Evolutionary conservation across 2,797 vertebrate species (phyloP).

Genomic region (Macropodus opercularis): DNA sequence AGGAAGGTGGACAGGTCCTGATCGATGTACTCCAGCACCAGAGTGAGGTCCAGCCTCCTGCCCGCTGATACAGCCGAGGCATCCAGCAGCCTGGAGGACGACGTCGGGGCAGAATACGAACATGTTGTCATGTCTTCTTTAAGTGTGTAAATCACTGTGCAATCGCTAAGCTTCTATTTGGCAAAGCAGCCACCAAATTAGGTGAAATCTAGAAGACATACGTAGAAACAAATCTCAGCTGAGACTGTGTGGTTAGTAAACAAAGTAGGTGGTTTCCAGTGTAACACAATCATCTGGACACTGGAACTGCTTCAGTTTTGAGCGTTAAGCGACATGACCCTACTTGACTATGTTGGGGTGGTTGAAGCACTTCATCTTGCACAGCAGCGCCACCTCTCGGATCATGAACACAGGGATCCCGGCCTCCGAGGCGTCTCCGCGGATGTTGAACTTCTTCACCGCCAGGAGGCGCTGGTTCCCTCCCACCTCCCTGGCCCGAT

Average conservation of each 20-base stretch:
- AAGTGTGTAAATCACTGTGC: no score
- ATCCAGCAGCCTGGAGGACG: constrained; percentile 76
- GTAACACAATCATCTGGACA: no score
- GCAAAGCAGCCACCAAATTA: no score
- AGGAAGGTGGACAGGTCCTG: constrained; percentile 82
- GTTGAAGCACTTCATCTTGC: constrained; percentile 75
- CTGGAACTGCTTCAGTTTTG: no score
- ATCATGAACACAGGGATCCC: constrained; percentile 82
- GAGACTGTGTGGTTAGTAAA: no score
- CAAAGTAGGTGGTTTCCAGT: no score
- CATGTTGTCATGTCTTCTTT: no score
- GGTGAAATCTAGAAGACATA: no score
- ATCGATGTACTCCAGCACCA: constrained; percentile 84
- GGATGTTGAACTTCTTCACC: constrained; percentile 79
- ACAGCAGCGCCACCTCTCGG: constrained; percentile 82
- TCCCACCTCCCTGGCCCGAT: constrained; percentile 76
- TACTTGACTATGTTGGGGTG: constrained; percentile 83
- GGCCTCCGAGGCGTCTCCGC: constrained; percentile 27
- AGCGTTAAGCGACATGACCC: neutral
- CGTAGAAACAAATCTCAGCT: no score
- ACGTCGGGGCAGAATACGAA: neutral
- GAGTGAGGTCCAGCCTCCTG: constrained; percentile 71
- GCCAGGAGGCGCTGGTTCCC: constrained; percentile 77
- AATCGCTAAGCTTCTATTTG: no score
- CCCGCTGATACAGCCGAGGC: constrained; percentile 59